Evolutionary conservation across 2,888 invertebrate genomes (phyloP).

Genomic region (Eilema griseolum): DNA sequence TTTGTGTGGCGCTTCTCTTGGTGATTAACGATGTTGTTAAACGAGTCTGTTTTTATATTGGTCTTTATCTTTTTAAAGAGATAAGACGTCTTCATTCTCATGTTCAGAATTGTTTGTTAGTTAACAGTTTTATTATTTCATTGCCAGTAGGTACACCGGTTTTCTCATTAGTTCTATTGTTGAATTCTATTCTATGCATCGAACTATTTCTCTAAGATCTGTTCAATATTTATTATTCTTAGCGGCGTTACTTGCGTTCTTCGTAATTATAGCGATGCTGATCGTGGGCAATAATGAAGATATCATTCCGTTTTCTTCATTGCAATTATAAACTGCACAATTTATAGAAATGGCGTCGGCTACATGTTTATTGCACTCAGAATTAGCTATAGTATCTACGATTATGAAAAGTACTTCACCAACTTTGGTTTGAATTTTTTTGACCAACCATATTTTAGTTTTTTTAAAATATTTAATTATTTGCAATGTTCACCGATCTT

Average conservation of each 20-base stretch:
- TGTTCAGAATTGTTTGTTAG: slow-evolving; percentile 35
- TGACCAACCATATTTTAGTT: neutral
- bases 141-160: slow-evolving; percentile 50
- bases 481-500: no score
- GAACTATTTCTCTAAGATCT: slow-evolving; percentile 67
- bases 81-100: slow-evolving; percentile 47
- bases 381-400: no score
- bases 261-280: slow-evolving; percentile 76
- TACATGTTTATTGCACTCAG: slow-evolving; percentile 3
- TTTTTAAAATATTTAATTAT: no score
- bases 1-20: slow-evolving; percentile 52
- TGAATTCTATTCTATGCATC: slow-evolving; percentile 58
- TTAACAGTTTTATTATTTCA: slow-evolving; percentile 43
- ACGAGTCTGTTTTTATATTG: slow-evolving; percentile 53
- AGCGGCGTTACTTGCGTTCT: slow-evolving; percentile 58
- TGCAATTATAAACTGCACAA: slow-evolving; percentile 61
- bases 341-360: slow-evolving; percentile 47
- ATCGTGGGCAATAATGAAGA: slow-evolving; percentile 77
- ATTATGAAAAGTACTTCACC: no score
- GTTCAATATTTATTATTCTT: slow-evolving; percentile 69
- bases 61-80: slow-evolving; percentile 52
- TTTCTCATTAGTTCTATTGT: slow-evolving; percentile 62
- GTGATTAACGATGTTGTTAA: slow-evolving; percentile 55
- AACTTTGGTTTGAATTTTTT: neutral
- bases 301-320: slow-evolving; percentile 70